Conservation (phyloP, 2,797 vertebrate species). For the Clarias platycephalus region DNA sequence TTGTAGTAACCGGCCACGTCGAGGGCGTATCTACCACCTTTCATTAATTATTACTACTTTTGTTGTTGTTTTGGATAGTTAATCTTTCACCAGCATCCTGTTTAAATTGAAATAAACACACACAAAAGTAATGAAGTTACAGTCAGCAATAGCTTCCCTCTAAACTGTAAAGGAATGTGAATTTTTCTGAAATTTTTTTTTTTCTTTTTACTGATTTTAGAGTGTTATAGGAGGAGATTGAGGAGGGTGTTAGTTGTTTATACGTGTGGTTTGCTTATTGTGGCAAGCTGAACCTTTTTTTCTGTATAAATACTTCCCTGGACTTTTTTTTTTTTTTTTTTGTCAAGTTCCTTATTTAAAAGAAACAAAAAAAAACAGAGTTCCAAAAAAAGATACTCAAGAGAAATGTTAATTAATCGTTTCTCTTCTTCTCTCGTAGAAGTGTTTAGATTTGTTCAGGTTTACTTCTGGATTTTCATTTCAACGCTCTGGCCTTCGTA, state of each 20-base stretch:
- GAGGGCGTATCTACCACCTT: background rate
- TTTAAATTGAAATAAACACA: constrained; percentile 67
- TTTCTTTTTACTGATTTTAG: constrained; percentile 56
- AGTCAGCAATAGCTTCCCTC: constrained; percentile 56
- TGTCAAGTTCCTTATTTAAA: constrained; percentile 68
- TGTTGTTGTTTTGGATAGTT: background rate
- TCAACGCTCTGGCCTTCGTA: background rate
- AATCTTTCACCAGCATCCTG: constrained; percentile 59
- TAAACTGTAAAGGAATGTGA: constrained; percentile 58
- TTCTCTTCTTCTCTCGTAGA: background rate
- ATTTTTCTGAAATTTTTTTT: constrained; percentile 55
- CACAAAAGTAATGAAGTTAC: constrained; percentile 48
- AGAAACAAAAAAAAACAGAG: constrained; percentile 11
- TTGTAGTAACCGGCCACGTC: background rate
- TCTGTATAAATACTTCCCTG: constrained; percentile 58
- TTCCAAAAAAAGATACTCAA: constrained; percentile 66
- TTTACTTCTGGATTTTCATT: constrained; percentile 9
- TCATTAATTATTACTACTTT: background rate
- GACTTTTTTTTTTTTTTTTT: constrained; percentile 17
- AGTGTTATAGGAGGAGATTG: constrained; percentile 32
- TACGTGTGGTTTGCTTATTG: constrained; percentile 66
- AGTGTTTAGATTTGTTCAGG: constrained; percentile 1
- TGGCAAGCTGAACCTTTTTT: constrained; percentile 55
- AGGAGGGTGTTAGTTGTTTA: constrained; percentile 54
- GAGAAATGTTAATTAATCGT: constrained; percentile 38